Conservation (phyloP, 2,113 vertebrate species). For the Alligator mississippiensis region DNA sequence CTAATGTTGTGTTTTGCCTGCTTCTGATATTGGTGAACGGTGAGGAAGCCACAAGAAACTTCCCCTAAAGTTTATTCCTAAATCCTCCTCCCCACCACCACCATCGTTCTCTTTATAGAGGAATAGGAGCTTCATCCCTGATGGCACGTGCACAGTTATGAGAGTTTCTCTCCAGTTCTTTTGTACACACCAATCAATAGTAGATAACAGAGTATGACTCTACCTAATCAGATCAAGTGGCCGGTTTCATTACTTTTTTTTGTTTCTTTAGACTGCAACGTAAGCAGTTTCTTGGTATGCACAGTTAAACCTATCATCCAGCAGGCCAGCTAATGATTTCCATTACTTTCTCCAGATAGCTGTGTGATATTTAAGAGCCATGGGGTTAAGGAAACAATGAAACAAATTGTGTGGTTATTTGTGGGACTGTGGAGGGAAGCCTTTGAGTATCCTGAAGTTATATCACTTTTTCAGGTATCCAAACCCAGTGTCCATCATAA, state of each 20-base stretch:
- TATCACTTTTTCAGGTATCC: background rate
- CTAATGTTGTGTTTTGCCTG: background rate
- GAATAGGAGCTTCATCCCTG: background rate
- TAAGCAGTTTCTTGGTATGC: background rate
- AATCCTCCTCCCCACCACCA: fast-evolving
- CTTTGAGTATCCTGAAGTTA: background rate
- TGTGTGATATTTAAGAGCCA: background rate
- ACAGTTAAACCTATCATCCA: background rate
- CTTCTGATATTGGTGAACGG: background rate
- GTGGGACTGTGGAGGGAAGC: too few species aligned
- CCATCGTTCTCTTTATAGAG: background rate
- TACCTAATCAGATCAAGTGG: background rate
- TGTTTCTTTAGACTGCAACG: background rate
- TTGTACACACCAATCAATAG: background rate
- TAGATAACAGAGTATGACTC: background rate
- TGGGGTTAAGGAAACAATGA: background rate
- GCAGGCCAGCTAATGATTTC: background rate
- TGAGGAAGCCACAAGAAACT: background rate
- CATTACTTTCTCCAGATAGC: background rate
- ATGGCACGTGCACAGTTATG: background rate
- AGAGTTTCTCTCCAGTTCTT: background rate
- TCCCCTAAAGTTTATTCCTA: too few species aligned
- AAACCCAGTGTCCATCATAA: background rate
- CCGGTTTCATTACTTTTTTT: background rate
- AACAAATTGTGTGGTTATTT: background rate